Evolutionary conservation across 2,113 vertebrate species (phyloP), one percentile per base, ranked within the genome.

Genomic region (Morone chrysops): DNA sequence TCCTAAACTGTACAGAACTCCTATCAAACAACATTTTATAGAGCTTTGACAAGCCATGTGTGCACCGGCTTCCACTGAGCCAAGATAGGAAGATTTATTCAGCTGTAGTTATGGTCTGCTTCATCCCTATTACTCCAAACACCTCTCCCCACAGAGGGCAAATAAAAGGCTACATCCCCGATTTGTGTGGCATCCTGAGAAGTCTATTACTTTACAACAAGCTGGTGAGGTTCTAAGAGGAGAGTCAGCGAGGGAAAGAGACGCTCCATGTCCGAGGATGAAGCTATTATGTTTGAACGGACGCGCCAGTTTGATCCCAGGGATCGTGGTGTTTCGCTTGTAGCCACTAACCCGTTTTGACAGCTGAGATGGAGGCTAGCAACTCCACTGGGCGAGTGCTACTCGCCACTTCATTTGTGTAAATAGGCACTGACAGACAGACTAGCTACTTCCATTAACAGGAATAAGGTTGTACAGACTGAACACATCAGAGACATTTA

Each of bases 341-440:
- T 94, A 89, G 83, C 85, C 87, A 14, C 90, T 94, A 94, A 94
- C 89, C 72, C 56, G 9, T 87, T 90, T 75, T 93, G 94, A 94
- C 94, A 94, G 93, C 85, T 38, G 88, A 90, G 91, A 92, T 87
- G 88, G 92, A 85, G 90, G 90, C 90, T 54, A 88, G 92, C 88
- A 43, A 85, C 88, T 90, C 92, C 81, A 17, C 85, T 48, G 90
- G 90, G 90, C 65, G 73, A 80, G 59, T 18, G 79, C 62, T 65
- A 54, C 92, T 90, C 63, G 82, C 91, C 89, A 85, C 92, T 93
- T 94, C 92, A 92, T 93, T 92, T 92, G 91, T 91, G 90, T 92
- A 93, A 94, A 94, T 93, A 87, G 90, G 89, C 85, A 70, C 89
- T 87, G 94, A 93, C 94, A 93, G 90, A 91, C 84, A 20, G 84